Evolutionary conservation across 2,113 vertebrate genomes (phyloP).

Genomic region (Piprites chloris): DNA sequence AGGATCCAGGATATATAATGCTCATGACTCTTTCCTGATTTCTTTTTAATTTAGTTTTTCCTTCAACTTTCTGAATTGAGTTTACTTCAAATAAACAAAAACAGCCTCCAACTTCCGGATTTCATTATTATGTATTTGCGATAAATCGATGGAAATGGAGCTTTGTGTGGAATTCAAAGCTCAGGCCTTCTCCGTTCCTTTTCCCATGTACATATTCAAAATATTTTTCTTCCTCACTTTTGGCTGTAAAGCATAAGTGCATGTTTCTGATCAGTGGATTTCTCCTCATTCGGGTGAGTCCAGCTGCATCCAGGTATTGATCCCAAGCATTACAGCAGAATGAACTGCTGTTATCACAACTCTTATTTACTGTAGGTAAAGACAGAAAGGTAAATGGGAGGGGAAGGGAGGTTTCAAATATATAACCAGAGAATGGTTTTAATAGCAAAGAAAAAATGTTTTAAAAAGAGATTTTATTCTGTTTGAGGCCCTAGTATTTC

Average conservation of each 20-base stretch:
- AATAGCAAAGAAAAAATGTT: background rate
- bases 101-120: background rate
- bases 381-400: background rate
- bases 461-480: background rate
- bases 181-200: background rate
- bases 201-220: background rate
- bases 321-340: background rate
- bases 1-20: background rate
- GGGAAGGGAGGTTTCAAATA: background rate
- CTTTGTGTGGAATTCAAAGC: background rate
- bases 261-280: background rate
- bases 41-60: background rate
- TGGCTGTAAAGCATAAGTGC: background rate
- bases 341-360: background rate
- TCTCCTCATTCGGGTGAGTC: background rate
- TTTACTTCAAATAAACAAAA: background rate
- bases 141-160: background rate
- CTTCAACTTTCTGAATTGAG: background rate
- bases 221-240: background rate
- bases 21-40: background rate
- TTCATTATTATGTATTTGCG: background rate
- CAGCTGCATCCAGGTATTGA: background rate
- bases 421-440: background rate
- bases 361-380: background rate
- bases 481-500: background rate